These are phyloP conservation scores for Drosophila yakuba DNA, from an alignment of 1,140 invertebrate species.

Conservation along the genomic window DNA sequence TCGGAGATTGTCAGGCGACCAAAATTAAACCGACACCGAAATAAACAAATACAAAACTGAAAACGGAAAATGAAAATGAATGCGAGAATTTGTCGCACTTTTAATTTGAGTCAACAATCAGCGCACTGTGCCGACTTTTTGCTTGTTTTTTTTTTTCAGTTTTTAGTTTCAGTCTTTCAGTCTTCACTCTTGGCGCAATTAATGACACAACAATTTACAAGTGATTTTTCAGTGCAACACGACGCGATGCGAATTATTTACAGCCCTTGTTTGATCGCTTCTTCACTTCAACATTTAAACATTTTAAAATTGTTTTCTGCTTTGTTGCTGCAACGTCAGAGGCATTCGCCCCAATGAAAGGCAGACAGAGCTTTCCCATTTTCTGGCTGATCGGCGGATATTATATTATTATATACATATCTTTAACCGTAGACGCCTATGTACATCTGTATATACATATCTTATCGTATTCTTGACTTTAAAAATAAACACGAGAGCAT, in stretches of 20 bases:
- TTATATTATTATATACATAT: conserved; percentile 14
- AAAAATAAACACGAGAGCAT: conserved; percentile 28
- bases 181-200: neutral
- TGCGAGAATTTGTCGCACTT: conserved; percentile 30
- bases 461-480: conserved; percentile 27
- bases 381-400: conserved; percentile 6
- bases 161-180: neutral
- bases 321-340: conserved; percentile 51
- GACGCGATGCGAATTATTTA: conserved; percentile 28
- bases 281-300: neutral
- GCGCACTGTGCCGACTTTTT: conserved; percentile 35
- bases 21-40: conserved; percentile 27
- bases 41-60: conserved; percentile 12
- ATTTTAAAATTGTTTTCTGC: conserved; percentile 2
- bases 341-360: conserved; percentile 55
- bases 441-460: conserved; percentile 2
- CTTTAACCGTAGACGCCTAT: neutral
- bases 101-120: conserved; percentile 40
- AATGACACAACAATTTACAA: conserved; percentile 48
- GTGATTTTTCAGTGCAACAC: conserved; percentile 30
- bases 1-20: conserved; percentile 19
- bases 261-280: conserved; percentile 7
- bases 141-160: conserved; percentile 1
- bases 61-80: no score
- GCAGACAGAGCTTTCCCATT: conserved; percentile 8